phyloP scores from a whole-genome alignment of 2,888 invertebrate genomes.

The Noctua janthe region DNA sequence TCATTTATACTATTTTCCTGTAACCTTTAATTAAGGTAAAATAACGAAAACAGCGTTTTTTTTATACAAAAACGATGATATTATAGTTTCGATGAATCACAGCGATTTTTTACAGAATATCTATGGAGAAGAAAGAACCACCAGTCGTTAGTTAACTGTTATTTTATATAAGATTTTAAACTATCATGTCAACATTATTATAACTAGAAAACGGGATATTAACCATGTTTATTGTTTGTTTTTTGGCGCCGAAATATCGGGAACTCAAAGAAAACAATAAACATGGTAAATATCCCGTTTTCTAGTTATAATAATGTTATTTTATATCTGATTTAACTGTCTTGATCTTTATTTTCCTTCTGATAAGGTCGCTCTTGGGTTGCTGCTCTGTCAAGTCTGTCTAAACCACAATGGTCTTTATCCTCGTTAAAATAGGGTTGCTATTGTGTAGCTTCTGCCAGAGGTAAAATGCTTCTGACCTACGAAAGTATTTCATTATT shows the following conservation, averaged over 20 bases:
- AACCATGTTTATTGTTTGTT: too few species aligned
- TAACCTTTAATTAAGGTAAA: constrained; percentile 4
- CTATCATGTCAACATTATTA: too few species aligned
- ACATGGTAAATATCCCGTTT: too few species aligned
- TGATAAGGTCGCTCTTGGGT: too few species aligned
- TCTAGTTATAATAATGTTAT: neutral
- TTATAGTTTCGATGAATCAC: neutral
- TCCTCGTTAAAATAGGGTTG: neutral
- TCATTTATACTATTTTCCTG: neutral
- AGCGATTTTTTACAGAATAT: neutral
- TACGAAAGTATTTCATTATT: neutral
- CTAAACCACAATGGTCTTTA: too few species aligned
- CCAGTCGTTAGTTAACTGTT: neutral
- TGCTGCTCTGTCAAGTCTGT: too few species aligned
- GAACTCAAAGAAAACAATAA: too few species aligned
- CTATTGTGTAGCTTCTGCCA: neutral
- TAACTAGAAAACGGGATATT: too few species aligned
- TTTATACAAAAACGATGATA: too few species aligned
- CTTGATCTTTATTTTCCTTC: neutral
- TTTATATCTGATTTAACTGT: neutral
- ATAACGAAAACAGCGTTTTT: neutral
- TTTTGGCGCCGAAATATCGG: too few species aligned
- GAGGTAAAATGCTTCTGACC: neutral
- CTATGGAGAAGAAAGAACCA: neutral
- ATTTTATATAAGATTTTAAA: neutral